A percentile compares a stretch with the other conserved stretches of the same genome.
Conservation (phyloP, 2,113 vertebrate genomes). For the Calidris pygmaea region DNA sequence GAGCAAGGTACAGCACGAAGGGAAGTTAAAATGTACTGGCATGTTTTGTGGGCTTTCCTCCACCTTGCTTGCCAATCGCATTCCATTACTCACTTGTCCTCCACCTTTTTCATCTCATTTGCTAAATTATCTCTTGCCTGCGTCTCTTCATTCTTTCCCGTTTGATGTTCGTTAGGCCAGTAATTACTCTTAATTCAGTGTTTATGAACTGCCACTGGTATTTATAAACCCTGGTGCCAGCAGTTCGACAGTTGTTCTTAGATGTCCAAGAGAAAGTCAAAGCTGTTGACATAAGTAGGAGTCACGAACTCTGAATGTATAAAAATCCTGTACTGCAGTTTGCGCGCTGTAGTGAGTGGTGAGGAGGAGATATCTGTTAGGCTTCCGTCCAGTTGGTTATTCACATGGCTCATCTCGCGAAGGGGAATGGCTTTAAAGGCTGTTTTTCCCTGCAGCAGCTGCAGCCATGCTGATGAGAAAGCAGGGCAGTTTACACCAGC, state of each 20-base stretch:
- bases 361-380: background rate
- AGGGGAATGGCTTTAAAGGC: background rate
- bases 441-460: background rate
- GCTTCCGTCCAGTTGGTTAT: background rate
- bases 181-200: constrained; percentile 19
- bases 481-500: background rate
- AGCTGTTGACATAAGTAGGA: constrained; percentile 23
- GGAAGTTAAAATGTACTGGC: background rate
- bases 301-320: background rate
- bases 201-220: constrained; percentile 3
- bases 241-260: background rate
- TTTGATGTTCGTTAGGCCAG: background rate
- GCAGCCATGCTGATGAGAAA: background rate
- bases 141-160: background rate
- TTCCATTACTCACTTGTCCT: background rate
- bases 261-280: constrained; percentile 20
- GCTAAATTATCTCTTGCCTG: background rate
- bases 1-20: background rate
- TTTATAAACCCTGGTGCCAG: constrained; percentile 32
- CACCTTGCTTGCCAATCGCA: background rate
- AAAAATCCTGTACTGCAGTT: background rate
- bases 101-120: background rate
- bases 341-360: background rate
- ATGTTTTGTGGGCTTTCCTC: background rate
- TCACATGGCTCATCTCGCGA: background rate